A percentile compares a stretch with the other conserved stretches of the same genome.
These are phyloP conservation scores for Nothoprocta perdicaria DNA, from an alignment of 2,113 vertebrate genomes.

Conservation along the genomic window DNA sequence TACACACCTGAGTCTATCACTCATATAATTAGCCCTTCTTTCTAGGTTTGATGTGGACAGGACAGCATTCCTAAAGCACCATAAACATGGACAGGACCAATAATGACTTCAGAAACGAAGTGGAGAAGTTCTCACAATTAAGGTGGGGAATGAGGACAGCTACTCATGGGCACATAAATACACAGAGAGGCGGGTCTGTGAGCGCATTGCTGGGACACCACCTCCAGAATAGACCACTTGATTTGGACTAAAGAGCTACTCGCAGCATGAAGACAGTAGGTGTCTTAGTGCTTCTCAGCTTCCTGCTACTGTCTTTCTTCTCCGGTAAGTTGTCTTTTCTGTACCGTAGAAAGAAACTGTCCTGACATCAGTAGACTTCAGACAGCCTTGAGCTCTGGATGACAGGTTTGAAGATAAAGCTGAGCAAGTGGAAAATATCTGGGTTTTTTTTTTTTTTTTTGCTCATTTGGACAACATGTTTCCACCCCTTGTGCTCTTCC, in stretches of 20 bases:
- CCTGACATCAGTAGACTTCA: neutral
- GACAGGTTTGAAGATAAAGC: conserved; percentile 48
- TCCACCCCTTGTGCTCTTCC: neutral
- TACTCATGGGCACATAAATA: conserved; percentile 51
- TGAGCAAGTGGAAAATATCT: conserved; percentile 49
- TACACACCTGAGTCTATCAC: conserved; percentile 64
- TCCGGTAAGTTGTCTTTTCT: conserved; percentile 72
- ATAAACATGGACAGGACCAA: conserved; percentile 64
- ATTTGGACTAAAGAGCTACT: conserved; percentile 51
- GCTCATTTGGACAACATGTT: conserved; percentile 23
- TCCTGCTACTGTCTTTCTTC: conserved; percentile 74
- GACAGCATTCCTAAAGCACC: conserved; percentile 66
- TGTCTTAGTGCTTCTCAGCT: conserved; percentile 73
- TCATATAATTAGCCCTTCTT: conserved; percentile 76
- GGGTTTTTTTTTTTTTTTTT: neutral
- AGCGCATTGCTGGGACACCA: conserved; percentile 27
- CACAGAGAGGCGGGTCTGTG: conserved; percentile 24
- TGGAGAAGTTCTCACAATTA: conserved; percentile 75
- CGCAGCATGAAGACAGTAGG: conserved; percentile 74
- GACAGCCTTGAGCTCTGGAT: neutral
- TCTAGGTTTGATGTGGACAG: conserved; percentile 75
- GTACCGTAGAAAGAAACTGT: neutral
- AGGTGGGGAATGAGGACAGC: conserved; percentile 73
- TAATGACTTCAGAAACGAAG: conserved; percentile 60
- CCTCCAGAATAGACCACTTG: neutral